Conservation (phyloP, 2,888 invertebrate species). For the Conops quadrifasciatus region DNA sequence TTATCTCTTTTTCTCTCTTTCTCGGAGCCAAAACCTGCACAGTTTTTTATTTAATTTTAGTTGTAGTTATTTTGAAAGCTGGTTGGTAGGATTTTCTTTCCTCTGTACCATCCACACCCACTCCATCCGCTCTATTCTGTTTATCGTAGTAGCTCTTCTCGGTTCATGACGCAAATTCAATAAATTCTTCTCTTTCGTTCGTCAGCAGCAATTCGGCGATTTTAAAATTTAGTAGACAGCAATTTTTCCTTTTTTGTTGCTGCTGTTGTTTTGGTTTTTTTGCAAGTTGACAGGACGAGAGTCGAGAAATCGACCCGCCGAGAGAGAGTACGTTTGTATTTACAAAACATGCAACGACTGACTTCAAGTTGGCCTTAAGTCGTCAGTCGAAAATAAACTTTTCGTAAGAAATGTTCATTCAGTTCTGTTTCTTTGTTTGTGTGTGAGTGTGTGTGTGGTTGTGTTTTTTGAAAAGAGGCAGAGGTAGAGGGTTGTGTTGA, state of each 20-base stretch:
- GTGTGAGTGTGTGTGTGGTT: too few species aligned
- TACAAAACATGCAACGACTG: too few species aligned
- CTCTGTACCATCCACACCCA: slow-evolving; percentile 28
- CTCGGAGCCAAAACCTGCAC: background rate
- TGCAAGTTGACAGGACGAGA: slow-evolving; percentile 3
- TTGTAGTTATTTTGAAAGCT: slow-evolving; percentile 27
- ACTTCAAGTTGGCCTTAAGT: too few species aligned
- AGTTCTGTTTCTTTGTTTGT: too few species aligned
- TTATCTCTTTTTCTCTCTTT: slow-evolving; percentile 25
- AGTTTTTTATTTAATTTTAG: slow-evolving; percentile 23
- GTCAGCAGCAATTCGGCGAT: background rate
- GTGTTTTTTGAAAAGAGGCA: too few species aligned
- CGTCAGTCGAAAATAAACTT: too few species aligned
- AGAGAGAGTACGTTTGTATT: too few species aligned
- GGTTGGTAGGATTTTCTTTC: slow-evolving; percentile 29
- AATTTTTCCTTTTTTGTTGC: background rate
- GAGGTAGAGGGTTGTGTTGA: too few species aligned
- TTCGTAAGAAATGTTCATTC: too few species aligned
- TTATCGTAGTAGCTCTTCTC: too few species aligned
- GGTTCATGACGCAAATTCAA: slow-evolving; percentile 24
- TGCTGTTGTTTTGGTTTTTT: background rate
- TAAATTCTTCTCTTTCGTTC: slow-evolving; percentile 23
- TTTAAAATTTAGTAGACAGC: background rate
- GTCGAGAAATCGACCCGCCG: background rate
- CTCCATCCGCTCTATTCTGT: too few species aligned